Conservation (phyloP, 30 jellyfish, hydroid and myxozoan species). For the Turritopsis rubra region DNA sequence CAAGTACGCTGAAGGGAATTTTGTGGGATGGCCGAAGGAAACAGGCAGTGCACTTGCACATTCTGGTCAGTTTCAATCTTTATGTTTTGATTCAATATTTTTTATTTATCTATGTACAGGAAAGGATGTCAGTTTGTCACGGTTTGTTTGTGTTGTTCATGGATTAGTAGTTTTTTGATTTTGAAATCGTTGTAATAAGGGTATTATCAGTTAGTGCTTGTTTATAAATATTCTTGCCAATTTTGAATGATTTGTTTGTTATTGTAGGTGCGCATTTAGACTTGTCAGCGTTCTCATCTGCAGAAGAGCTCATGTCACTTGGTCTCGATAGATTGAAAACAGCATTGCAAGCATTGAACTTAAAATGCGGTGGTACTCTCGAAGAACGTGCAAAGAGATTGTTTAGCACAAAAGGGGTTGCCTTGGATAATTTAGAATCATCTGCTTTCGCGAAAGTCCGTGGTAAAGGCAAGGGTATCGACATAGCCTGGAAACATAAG, state of each 20-base stretch:
- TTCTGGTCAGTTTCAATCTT: slow-evolving; percentile 20
- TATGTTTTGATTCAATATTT: neutral
- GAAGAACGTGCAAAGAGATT: slow-evolving; percentile 89
- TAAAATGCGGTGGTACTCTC: slow-evolving; percentile 93
- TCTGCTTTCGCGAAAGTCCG: slow-evolving; percentile 64
- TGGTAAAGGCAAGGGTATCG: slow-evolving; percentile 69
- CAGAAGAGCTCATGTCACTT: slow-evolving; percentile 93
- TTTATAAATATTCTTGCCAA: slow-evolving; percentile 1
- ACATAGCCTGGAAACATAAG: slow-evolving; percentile 55
- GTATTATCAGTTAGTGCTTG: neutral
- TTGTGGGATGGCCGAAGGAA: slow-evolving; percentile 98
- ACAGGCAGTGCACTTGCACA: slow-evolving; percentile 92
- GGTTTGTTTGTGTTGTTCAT: neutral
- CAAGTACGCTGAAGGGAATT: slow-evolving; percentile 72
- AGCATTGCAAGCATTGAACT: slow-evolving; percentile 76
- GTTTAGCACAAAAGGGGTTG: slow-evolving; percentile 63
- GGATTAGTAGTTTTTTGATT: too few species aligned
- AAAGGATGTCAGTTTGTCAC: too few species aligned
- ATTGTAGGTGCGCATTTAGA: slow-evolving; percentile 72
- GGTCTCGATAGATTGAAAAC: slow-evolving; percentile 89
- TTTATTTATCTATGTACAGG: too few species aligned
- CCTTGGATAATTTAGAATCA: slow-evolving; percentile 61
- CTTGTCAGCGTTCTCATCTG: slow-evolving; percentile 78
- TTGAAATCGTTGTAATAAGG: neutral
- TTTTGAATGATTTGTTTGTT: neutral